Conservation (phyloP, 1,140 invertebrate genomes). For the Nylanderia fulva region DNA sequence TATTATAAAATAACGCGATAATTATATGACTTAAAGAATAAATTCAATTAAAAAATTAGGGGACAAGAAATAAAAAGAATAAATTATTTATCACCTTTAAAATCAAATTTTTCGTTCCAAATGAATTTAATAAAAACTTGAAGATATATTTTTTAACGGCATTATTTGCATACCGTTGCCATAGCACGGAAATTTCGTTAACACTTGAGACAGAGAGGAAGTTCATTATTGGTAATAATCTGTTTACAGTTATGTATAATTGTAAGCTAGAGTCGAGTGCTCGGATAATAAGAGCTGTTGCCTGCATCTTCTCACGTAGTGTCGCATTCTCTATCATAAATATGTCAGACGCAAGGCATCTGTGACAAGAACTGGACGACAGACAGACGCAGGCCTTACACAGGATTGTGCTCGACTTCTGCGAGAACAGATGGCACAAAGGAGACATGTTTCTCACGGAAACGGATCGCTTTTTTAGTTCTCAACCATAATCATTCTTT, state of each 20-base stretch:
- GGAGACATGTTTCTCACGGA: constrained; percentile 64
- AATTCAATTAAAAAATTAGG: neutral
- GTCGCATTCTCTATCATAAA: constrained; percentile 56
- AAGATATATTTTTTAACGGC: neutral
- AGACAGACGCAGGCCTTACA: constrained; percentile 22
- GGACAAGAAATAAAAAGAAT: neutral
- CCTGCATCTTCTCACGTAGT: constrained; percentile 43
- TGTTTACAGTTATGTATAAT: constrained; percentile 30
- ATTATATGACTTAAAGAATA: neutral
- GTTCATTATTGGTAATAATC: constrained; percentile 23
- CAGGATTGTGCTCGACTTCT: constrained; percentile 46
- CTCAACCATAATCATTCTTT: constrained; percentile 38
- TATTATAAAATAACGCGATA: neutral
- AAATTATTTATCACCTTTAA: neutral
- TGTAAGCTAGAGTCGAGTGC: neutral
- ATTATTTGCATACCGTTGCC: neutral
- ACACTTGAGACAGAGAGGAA: neutral
- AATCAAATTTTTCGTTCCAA: neutral
- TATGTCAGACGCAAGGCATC: constrained; percentile 48
- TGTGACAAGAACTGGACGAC: constrained; percentile 56
- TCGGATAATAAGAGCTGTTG: constrained; percentile 42
- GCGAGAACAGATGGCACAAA: constrained; percentile 54
- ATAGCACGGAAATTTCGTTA: neutral
- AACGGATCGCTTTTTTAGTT: constrained; percentile 57
- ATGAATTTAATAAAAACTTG: constrained; percentile 2